A percentile compares a stretch with the other conserved stretches of the same genome.
These are phyloP conservation scores for Zelostemma sp. DNA, from an alignment of 1,140 invertebrate species.

Conservation along the genomic window DNA sequence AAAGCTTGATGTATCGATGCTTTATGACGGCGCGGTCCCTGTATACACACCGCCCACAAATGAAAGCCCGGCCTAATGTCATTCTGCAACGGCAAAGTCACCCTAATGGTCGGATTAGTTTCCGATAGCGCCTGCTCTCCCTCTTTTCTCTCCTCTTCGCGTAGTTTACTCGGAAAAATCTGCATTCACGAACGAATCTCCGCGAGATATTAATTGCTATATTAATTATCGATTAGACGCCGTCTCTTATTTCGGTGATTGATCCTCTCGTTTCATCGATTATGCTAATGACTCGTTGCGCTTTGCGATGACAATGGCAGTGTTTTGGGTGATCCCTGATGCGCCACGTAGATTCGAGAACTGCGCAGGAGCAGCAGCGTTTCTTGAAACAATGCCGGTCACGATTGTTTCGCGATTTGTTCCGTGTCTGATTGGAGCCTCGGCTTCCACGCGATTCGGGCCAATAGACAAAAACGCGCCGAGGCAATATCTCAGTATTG, in stretches of 20 bases:
- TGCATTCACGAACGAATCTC: constrained; percentile 50
- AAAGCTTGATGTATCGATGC: constrained; percentile 71
- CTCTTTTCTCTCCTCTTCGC: constrained; percentile 13
- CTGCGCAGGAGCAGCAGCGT: not conserved
- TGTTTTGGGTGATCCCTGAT: too few relatives aligned
- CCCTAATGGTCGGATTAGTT: constrained; percentile 69
- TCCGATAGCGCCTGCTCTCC: constrained; percentile 49
- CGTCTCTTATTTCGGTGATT: constrained; percentile 24
- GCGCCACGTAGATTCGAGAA: not conserved
- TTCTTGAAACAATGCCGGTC: constrained; percentile 5
- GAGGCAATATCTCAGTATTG: constrained; percentile 59
- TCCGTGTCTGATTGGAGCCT: too few relatives aligned
- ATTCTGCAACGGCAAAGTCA: constrained; percentile 56
- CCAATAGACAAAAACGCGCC: constrained; percentile 53
- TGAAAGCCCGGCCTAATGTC: constrained; percentile 50
- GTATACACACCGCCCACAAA: constrained; percentile 65
- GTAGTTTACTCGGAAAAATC: constrained; percentile 47
- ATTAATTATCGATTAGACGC: constrained; percentile 40
- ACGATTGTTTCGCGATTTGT: constrained; percentile 30
- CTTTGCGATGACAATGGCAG: too few relatives aligned
- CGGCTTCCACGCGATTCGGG: constrained; percentile 28
- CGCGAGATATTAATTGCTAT: constrained; percentile 47
- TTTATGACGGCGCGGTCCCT: constrained; percentile 60
- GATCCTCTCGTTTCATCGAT: constrained; percentile 7
- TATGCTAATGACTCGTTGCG: not conserved